phyloP scores from a whole-genome alignment of 2,113 vertebrate species.

The Syngnathoides biaculeatus region DNA sequence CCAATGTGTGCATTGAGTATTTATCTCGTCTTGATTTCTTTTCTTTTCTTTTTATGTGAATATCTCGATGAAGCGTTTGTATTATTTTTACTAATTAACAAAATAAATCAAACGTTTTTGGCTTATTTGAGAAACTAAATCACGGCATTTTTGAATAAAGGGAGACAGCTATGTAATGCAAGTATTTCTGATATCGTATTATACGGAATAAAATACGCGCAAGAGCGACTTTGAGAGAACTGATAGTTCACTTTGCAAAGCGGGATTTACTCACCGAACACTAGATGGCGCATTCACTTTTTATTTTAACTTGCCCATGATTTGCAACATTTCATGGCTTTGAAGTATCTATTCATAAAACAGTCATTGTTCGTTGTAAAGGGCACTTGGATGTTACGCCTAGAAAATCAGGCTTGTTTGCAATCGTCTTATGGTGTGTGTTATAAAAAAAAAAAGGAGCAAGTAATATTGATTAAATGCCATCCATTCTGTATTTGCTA shows the following conservation, averaged over 20 bases:
- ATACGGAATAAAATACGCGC: neutral
- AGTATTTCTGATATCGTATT: neutral
- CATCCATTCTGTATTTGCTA: neutral
- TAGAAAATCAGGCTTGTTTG: neutral
- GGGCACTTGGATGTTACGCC: constrained; percentile 2
- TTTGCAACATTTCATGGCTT: constrained; percentile 10
- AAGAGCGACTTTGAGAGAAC: neutral
- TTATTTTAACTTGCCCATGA: neutral
- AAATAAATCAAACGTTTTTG: neutral
- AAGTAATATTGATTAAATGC: neutral
- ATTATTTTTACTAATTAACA: neutral
- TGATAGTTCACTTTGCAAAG: neutral
- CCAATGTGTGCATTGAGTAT: constrained; percentile 19
- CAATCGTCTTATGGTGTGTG: neutral
- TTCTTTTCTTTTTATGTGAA: neutral
- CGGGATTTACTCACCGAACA: constrained; percentile 13
- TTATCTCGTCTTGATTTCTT: neutral
- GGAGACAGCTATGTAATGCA: neutral
- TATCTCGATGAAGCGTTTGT: neutral
- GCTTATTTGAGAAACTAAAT: neutral
- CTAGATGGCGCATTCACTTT: constrained; percentile 46
- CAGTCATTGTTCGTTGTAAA: constrained; percentile 1
- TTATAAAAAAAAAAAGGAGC: neutral
- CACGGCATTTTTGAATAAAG: too few relatives aligned
- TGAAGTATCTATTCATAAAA: constrained; percentile 8